Conservation (phyloP, 2,888 invertebrate genomes). For the Drosophila aldrichi region DNA sequence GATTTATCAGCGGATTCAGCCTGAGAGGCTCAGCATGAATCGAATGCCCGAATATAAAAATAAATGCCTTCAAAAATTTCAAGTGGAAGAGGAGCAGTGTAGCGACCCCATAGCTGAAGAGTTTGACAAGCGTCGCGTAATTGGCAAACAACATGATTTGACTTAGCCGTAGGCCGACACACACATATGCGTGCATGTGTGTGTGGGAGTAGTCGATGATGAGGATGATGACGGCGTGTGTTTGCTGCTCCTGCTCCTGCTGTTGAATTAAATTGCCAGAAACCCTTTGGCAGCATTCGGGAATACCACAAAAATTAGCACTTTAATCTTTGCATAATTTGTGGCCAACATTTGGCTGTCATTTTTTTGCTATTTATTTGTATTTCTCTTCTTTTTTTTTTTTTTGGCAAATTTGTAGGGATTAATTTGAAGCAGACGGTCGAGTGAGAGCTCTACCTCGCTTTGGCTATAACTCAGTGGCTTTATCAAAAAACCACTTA, state of each 20-base stretch:
- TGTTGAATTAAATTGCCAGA: slow-evolving; percentile 34
- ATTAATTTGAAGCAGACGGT: slow-evolving; percentile 57
- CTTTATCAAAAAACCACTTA: slow-evolving; percentile 80
- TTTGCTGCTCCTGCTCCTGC: neutral
- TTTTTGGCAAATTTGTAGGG: slow-evolving; percentile 49
- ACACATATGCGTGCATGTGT: neutral
- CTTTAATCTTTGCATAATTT: slow-evolving; percentile 74
- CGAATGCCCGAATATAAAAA: neutral
- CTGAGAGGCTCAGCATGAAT: neutral
- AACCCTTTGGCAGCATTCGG: slow-evolving; percentile 63
- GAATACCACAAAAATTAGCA: slow-evolving; percentile 51
- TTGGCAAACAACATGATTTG: slow-evolving; percentile 44
- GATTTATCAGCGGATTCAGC: neutral
- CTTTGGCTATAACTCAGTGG: slow-evolving; percentile 65
- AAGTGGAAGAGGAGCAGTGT: neutral
- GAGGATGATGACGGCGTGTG: neutral
- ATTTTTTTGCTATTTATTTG: no score
- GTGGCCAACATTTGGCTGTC: slow-evolving; percentile 38
- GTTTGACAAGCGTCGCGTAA: slow-evolving; percentile 46
- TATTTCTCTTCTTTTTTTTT: no score
- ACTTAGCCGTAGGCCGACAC: slow-evolving; percentile 31
- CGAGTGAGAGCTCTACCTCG: neutral
- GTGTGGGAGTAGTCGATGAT: neutral
- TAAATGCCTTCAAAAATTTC: neutral
- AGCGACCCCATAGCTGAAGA: slow-evolving; percentile 1